Conservation (phyloP, 2,888 invertebrate genomes). For the Mesorhabditis sp. region DNA sequence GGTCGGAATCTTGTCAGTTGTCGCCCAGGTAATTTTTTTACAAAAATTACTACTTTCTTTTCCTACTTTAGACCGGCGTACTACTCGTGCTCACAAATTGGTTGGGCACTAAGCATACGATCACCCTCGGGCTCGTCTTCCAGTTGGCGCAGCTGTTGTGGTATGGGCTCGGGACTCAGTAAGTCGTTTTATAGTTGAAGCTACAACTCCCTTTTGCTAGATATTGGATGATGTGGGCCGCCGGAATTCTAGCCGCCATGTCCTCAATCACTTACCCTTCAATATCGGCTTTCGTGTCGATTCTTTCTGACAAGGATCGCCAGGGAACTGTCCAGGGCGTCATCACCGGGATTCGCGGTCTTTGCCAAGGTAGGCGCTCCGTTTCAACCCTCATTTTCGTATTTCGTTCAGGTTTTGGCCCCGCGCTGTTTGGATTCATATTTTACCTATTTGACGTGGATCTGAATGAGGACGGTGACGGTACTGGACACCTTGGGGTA, state of each 20-base stretch:
- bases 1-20: constrained; percentile 89
- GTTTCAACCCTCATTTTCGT: neutral
- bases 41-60: neutral
- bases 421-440: constrained; percentile 95
- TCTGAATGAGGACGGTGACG: constrained; percentile 70
- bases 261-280: constrained; percentile 97
- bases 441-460: constrained; percentile 98
- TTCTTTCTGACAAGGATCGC: constrained; percentile 92
- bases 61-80: constrained; percentile 13
- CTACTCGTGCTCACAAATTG: constrained; percentile 28
- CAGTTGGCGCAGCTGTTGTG: constrained; percentile 94
- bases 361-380: constrained; percentile 77
- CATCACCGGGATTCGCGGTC: constrained; percentile 95
- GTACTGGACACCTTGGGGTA: constrained; percentile 44
- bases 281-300: constrained; percentile 94
- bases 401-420: constrained; percentile 69
- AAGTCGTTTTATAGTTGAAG: constrained; percentile 13
- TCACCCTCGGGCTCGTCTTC: constrained; percentile 90
- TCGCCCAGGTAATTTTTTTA: constrained; percentile 69
- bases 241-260: constrained; percentile 89
- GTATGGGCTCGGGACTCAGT: constrained; percentile 53
- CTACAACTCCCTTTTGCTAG: constrained; percentile 16
- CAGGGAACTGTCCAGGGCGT: constrained; percentile 95
- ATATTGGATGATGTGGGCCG: constrained; percentile 93
- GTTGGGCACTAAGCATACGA: constrained; percentile 90